These are phyloP conservation scores for Cyphomyrus discorhynchus DNA, from an alignment of 2,113 vertebrate genomes.

Conservation along the genomic window DNA sequence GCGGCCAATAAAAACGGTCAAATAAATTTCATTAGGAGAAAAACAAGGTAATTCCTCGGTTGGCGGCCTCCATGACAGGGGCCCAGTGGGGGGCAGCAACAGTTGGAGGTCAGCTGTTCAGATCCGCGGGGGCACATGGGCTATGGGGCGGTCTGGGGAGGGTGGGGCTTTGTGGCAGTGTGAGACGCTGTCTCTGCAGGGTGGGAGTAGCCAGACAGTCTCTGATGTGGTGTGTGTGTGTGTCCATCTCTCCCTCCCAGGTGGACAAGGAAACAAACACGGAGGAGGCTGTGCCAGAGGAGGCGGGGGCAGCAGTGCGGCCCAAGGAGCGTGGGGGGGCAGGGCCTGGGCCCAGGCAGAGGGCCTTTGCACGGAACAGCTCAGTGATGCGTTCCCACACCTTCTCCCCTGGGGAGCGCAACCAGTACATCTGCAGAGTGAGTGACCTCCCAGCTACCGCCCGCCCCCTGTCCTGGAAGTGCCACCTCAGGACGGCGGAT, in stretches of 20 bases:
- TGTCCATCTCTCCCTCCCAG: constrained; percentile 35
- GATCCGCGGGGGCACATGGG: too few relatives aligned
- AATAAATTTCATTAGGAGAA: constrained; percentile 4
- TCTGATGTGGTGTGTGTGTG: not conserved
- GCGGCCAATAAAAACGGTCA: not conserved
- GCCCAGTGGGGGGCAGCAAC: not conserved
- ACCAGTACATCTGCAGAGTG: constrained; percentile 77
- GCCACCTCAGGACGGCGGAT: not conserved
- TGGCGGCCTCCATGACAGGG: not conserved
- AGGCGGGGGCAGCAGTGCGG: constrained; percentile 43
- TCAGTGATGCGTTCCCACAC: constrained; percentile 77
- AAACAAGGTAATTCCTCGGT: constrained; percentile 8
- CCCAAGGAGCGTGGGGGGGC: constrained; percentile 60
- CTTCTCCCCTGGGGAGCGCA: constrained; percentile 74
- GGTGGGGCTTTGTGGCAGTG: not conserved
- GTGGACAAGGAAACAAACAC: constrained; percentile 78
- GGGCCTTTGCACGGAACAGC: constrained; percentile 65
- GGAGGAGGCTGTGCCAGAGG: constrained; percentile 40
- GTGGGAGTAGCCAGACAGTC: not conserved
- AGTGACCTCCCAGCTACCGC: constrained; percentile 28
- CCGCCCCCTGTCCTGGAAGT: not conserved
- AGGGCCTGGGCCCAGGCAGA: constrained; percentile 55
- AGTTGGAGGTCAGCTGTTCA: not conserved
- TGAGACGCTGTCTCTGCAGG: not conserved
- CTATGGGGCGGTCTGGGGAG: not conserved